These are phyloP conservation scores for Drosophila atripex DNA, from an alignment of 2,888 invertebrate species.

Conservation along the genomic window DNA sequence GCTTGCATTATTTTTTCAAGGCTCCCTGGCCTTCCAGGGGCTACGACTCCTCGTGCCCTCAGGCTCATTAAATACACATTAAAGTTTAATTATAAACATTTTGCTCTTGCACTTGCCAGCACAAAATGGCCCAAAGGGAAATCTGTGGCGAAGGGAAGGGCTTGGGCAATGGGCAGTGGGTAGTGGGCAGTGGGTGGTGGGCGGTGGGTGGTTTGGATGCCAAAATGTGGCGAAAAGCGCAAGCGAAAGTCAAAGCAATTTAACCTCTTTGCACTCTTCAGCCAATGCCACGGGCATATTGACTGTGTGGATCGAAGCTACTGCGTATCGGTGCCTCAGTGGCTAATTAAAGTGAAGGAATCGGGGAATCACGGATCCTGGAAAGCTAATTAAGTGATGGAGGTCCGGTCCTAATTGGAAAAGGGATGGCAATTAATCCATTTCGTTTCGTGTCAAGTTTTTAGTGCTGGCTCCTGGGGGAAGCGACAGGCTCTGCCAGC, in stretches of 20 bases:
- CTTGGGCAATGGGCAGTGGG: background rate
- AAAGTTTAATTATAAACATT: conserved; percentile 78
- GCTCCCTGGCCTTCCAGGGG: too few species aligned
- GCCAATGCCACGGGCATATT: conserved; percentile 28
- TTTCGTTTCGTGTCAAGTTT: too few species aligned
- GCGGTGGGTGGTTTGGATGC: conserved; percentile 5
- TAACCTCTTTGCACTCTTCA: conserved; percentile 46
- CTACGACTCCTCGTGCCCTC: conserved; percentile 10
- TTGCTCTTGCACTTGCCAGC: conserved; percentile 69
- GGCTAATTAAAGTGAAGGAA: conserved; percentile 1
- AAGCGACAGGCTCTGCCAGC: background rate
- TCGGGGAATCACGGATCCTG: background rate
- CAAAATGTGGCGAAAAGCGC: conserved; percentile 60
- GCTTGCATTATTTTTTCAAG: conserved; percentile 35
- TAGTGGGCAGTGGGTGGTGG: too few species aligned
- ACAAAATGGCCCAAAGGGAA: conserved; percentile 60
- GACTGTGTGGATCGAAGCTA: background rate
- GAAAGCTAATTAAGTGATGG: background rate
- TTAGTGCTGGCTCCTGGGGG: too few species aligned
- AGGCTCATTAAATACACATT: conserved; percentile 69
- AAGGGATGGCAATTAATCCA: background rate
- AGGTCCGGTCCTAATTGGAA: background rate
- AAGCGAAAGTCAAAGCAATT: conserved; percentile 75
- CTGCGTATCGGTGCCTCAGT: background rate
- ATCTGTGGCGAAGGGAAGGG: conserved; percentile 3